Percentiles rank a stretch among this genome's conserved stretches.
phyloP scores from a whole-genome alignment of 2,113 vertebrate genomes.

The crab-eating macaque (Macaca fascicularis) region DNA sequence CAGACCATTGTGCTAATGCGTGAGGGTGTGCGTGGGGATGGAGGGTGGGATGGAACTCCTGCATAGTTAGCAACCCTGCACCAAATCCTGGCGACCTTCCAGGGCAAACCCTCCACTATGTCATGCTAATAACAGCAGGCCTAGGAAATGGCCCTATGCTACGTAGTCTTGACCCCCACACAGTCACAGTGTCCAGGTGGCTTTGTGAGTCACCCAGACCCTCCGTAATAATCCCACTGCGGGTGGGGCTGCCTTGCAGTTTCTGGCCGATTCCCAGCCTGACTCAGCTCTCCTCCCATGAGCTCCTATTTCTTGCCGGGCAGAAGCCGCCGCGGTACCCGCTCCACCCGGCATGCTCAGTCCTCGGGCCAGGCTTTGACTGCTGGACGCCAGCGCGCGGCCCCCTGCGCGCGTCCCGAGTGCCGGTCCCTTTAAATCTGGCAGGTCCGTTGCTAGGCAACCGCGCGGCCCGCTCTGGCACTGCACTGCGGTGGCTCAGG shows the following conservation, averaged over 20 bases:
- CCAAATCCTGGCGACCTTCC: neutral
- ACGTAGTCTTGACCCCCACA: neutral
- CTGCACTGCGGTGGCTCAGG: constrained; percentile 66
- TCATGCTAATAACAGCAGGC: neutral
- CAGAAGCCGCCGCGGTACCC: neutral
- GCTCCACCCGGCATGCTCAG: constrained; percentile 34
- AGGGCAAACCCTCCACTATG: neutral
- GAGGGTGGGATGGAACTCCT: neutral
- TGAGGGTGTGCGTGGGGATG: too few species aligned
- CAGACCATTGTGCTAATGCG: neutral
- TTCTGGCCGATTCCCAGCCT: neutral
- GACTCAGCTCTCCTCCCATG: neutral
- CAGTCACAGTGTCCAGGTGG: neutral
- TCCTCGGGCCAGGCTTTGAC: neutral
- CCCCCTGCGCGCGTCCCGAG: neutral
- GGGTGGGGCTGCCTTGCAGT: neutral
- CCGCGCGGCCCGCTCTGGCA: constrained; percentile 30
- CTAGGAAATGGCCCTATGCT: neutral
- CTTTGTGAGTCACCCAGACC: constrained; percentile 50
- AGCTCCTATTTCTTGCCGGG: neutral
- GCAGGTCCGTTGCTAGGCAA: constrained; percentile 65
- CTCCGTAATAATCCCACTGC: constrained; percentile 3
- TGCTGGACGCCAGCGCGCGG: neutral
- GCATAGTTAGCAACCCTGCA: neutral
- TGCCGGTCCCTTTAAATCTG: constrained; percentile 63